Conservation (phyloP, 2,797 vertebrate species). For the Sebastes dallii region DNA sequence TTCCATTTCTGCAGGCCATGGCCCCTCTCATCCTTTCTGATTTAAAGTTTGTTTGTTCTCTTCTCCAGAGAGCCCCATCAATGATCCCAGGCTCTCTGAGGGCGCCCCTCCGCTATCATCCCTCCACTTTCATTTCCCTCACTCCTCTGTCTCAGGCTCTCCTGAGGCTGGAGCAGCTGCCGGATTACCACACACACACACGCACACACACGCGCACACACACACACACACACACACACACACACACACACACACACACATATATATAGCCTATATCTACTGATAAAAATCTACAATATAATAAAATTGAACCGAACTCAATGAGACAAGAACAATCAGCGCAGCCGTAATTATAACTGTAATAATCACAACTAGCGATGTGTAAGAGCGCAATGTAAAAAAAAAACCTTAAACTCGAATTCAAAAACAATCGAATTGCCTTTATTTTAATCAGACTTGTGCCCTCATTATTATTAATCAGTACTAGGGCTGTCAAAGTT, state of each 20-base stretch:
- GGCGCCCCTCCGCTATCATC: slow-evolving; percentile 72
- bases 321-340: background rate
- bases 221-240: background rate
- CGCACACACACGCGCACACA: background rate
- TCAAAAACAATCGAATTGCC: slow-evolving; percentile 6
- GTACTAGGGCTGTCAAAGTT: background rate
- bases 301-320: slow-evolving; percentile 1
- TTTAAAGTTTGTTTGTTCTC: slow-evolving; percentile 85
- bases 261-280: background rate
- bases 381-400: background rate
- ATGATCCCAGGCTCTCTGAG: slow-evolving; percentile 78
- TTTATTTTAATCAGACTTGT: slow-evolving; percentile 26
- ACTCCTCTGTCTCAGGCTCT: slow-evolving; percentile 65
- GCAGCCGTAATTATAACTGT: background rate
- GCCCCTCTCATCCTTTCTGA: slow-evolving; percentile 79
- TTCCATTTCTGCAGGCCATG: slow-evolving; percentile 78
- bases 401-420: background rate
- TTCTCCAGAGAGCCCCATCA: slow-evolving; percentile 78
- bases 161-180: slow-evolving; percentile 63
- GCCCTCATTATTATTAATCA: slow-evolving; percentile 20
- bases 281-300: slow-evolving; percentile 29
- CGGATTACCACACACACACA: slow-evolving; percentile 35
- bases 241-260: background rate
- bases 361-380: background rate
- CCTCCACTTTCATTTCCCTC: slow-evolving; percentile 80